Conservation (phyloP, 2,888 invertebrate genomes). For the Embidobia sp. region DNA sequence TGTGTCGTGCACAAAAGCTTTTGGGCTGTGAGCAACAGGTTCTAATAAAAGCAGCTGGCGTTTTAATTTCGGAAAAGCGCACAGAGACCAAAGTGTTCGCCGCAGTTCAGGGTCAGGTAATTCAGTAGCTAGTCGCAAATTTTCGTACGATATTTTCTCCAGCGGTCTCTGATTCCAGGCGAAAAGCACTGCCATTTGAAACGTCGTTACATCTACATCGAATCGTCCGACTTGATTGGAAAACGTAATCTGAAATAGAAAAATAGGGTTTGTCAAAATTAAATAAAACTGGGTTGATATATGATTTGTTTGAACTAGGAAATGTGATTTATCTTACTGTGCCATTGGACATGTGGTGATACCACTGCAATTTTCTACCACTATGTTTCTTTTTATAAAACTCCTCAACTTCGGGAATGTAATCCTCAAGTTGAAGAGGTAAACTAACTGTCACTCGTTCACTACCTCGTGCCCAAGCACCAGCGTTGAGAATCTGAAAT, state of each 20-base stretch:
- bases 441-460: constrained; percentile 97
- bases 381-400: constrained; percentile 99
- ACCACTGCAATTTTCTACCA: constrained; percentile 98
- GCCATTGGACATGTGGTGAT: constrained; percentile 99
- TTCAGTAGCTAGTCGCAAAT: constrained; percentile 97
- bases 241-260: constrained; percentile 89
- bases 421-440: constrained; percentile 98
- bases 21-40: constrained; percentile 91
- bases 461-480: constrained; percentile 98
- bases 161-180: constrained; percentile 98
- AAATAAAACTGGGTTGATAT: neutral
- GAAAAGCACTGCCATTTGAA: constrained; percentile 99
- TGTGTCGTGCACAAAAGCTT: constrained; percentile 96
- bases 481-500: constrained; percentile 92
- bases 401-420: constrained; percentile 99
- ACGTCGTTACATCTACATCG: constrained; percentile 99
- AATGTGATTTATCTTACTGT: too few relatives aligned
- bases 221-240: constrained; percentile 95
- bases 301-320: too few relatives aligned
- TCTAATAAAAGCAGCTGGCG: constrained; percentile 93
- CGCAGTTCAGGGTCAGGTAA: constrained; percentile 97
- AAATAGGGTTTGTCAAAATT: neutral
- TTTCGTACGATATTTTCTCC: constrained; percentile 98
- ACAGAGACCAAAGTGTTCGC: constrained; percentile 97
- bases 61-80: constrained; percentile 97